These are phyloP conservation scores for Heterocephalus glaber DNA, from an alignment of 2,113 vertebrate species.

Conservation along the genomic window DNA sequence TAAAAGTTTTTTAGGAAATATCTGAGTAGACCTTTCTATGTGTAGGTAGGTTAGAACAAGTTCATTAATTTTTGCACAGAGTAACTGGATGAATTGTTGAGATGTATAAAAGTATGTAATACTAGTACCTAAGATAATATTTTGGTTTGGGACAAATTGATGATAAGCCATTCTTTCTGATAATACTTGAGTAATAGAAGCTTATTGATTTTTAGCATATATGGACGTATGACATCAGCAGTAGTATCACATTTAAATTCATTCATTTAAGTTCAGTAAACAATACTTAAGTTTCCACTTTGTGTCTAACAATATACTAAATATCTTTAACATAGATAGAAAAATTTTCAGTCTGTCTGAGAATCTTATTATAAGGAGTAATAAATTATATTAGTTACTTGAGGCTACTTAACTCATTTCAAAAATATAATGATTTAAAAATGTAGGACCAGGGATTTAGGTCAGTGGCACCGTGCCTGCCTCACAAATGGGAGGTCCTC, in stretches of 20 bases:
- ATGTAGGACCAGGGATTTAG: too few species aligned
- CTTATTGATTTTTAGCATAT: neutral
- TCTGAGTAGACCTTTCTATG: neutral
- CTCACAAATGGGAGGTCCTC: too few species aligned
- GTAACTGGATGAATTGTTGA: neutral
- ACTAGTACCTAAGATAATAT: neutral
- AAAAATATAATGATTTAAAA: neutral
- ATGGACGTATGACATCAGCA: neutral
- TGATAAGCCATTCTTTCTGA: neutral
- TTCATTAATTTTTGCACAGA: neutral
- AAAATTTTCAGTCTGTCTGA: neutral
- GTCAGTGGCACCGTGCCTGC: too few species aligned
- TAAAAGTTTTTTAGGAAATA: constrained; percentile 29
- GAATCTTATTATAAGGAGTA: neutral
- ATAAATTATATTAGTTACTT: neutral
- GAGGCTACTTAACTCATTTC: neutral
- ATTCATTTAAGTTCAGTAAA: neutral
- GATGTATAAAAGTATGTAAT: neutral
- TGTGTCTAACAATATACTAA: neutral
- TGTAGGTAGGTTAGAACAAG: neutral
- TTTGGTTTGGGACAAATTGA: neutral
- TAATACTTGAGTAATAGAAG: neutral
- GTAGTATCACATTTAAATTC: neutral
- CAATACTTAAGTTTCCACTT: neutral
- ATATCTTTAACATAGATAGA: neutral